Percentiles rank a stretch among this genome's conserved stretches.
These are phyloP conservation scores for Pecten maximus DNA, from an alignment of 2,888 invertebrate species.

Conservation along the genomic window DNA sequence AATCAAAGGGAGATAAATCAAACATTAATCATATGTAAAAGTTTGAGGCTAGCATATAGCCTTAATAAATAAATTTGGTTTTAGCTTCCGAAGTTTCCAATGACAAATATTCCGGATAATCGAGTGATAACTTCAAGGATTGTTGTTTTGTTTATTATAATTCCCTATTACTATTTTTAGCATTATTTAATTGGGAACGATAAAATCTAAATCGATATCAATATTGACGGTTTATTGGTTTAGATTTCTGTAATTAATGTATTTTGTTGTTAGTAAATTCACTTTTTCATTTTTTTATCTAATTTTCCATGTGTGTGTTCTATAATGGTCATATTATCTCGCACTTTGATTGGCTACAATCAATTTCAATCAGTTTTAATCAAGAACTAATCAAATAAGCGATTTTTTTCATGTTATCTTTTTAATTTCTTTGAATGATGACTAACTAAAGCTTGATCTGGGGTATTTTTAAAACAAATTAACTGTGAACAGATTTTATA, in stretches of 20 bases:
- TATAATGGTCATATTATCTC: background rate
- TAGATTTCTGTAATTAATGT: background rate
- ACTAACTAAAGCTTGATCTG: background rate
- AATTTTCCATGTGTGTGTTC: background rate
- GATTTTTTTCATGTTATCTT: background rate
- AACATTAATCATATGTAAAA: too few relatives aligned
- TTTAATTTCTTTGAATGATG: background rate
- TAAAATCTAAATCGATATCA: background rate
- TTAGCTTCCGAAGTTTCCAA: too few relatives aligned
- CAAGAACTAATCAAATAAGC: background rate
- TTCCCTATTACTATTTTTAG: background rate
- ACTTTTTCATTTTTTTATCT: background rate
- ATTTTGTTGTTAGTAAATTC: background rate
- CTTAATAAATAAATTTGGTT: too few relatives aligned
- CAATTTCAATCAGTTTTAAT: constrained; percentile 10
- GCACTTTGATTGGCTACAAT: background rate
- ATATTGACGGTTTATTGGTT: background rate
- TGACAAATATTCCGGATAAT: too few relatives aligned
- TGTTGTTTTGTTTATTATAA: background rate
- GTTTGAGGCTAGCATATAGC: too few relatives aligned
- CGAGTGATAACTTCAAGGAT: too few relatives aligned
- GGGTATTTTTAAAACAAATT: background rate
- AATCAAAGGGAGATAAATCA: too few relatives aligned
- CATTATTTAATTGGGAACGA: background rate
- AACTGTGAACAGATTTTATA: background rate